These are phyloP conservation scores for Cossypha heuglini DNA, from an alignment of 2,797 vertebrate species.

Conservation along the genomic window DNA sequence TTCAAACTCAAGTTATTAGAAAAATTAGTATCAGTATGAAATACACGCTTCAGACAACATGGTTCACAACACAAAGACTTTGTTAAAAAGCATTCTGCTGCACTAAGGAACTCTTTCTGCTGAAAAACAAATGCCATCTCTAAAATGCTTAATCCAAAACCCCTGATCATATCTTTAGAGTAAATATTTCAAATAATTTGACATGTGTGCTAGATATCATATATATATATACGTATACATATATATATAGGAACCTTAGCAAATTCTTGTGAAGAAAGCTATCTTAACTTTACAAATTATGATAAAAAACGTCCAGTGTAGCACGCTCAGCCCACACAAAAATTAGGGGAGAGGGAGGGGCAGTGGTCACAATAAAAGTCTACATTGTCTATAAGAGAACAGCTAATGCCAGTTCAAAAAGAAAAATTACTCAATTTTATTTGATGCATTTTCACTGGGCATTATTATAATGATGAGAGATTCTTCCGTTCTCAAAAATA, in stretches of 20 bases:
- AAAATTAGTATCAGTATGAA: neutral
- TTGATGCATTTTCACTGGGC: neutral
- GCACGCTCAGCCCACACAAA: neutral
- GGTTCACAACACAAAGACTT: neutral
- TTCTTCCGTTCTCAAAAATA: neutral
- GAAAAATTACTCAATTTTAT: neutral
- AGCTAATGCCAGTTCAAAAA: neutral
- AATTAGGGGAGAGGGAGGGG: neutral
- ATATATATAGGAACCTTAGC: neutral
- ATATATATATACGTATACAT: neutral
- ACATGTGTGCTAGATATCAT: neutral
- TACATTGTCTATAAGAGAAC: neutral
- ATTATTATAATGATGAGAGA: neutral
- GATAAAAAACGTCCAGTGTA: neutral
- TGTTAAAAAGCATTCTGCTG: neutral
- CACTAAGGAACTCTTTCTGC: neutral
- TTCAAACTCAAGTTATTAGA: neutral
- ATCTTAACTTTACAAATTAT: neutral
- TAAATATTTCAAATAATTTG: neutral
- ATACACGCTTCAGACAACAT: neutral
- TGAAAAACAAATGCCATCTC: neutral
- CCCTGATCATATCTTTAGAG: neutral
- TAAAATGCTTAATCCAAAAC: neutral
- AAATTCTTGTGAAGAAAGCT: neutral
- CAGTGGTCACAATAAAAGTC: accelerated